Evolutionary conservation across 1,140 invertebrate genomes (phyloP), one percentile per base, ranked within the genome.

Genomic region (Drosophila punjabiensis): DNA sequence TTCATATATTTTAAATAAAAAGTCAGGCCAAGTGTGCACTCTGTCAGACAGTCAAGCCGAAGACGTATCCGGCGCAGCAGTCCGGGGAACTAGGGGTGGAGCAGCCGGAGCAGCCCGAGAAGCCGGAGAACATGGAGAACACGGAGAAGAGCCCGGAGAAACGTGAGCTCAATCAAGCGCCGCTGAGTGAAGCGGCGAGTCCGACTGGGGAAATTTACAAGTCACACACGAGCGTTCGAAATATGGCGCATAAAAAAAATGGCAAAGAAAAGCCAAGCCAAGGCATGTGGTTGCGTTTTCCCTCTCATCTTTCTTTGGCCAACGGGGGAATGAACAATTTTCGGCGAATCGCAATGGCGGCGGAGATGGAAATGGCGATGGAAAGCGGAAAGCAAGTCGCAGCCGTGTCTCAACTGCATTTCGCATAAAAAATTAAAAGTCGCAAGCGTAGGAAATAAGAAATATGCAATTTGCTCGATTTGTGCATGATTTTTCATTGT

Each of bases 141-240:
- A 24, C 24, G 24, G 24, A 24, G 24, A 24, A 24, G 55, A 68
- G 53, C 41, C 24, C 71, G 68, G 73, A 60, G 74, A 81, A 83
- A 88, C 84, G 84, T 87, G 84, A 79, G 84, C 84, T 87, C 84
- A 87, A 87, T 87, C 84, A 87, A 88, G 84, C 84, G 84, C 68
- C 80, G 68, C 83, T 86, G 75, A 66, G 62, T 39, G 62, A 37
- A 24, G 75, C 74, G 41, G 55, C 64, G 48, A 66, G 70, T 83
- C 62, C 84, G 86, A 88, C 84, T 67, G 77, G 84, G 84, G 84
- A 87, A 87, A 87, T 87, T 87, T 88, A 87, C 83, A 87, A 86
- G 84, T 70, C 77, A 87, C 77, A 83, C 76, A 87, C 79, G 62
- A 67, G 47, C 69, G 58, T 48, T 75, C 64, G 41, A 70, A 64